These are phyloP conservation scores for Myiotriccus ornatus DNA, from an alignment of 2,797 vertebrate species.

Conservation along the genomic window DNA sequence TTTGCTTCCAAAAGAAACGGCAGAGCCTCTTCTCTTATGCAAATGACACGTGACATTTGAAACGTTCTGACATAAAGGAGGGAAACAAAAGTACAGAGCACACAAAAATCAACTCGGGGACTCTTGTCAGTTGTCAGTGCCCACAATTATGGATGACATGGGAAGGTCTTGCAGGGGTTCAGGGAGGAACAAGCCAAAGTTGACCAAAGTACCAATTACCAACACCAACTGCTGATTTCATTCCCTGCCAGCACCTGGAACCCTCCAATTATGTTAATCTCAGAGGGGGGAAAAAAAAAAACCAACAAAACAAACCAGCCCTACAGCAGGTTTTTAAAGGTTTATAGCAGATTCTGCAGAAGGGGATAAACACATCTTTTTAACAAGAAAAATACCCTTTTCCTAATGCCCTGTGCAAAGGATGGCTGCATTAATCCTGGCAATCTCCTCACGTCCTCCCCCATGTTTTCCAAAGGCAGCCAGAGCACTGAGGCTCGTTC, in stretches of 20 bases:
- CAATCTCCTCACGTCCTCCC: conserved; percentile 41
- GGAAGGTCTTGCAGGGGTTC: not conserved
- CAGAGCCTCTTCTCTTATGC: not conserved
- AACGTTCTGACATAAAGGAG: not conserved
- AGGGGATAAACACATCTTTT: conserved; percentile 18
- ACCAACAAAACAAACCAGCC: not conserved
- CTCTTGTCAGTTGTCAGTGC: not conserved
- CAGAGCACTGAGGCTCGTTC: not conserved
- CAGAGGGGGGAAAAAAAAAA: not conserved
- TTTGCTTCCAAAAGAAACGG: not conserved
- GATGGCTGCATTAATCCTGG: not conserved
- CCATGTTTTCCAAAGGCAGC: conserved; percentile 14
- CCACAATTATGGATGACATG: accelerated
- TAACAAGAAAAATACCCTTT: not conserved
- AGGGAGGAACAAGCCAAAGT: not conserved
- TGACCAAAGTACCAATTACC: not conserved
- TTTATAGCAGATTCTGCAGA: not conserved
- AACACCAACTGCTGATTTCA: not conserved
- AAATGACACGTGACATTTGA: not conserved
- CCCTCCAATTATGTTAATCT: not conserved
- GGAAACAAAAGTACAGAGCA: not conserved
- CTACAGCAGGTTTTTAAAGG: not conserved
- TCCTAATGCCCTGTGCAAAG: conserved; percentile 29
- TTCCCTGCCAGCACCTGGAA: not conserved
- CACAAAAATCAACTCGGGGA: accelerated